Evolutionary conservation across 2,113 vertebrate species (phyloP).

Genomic region (Thermophis baileyi): DNA sequence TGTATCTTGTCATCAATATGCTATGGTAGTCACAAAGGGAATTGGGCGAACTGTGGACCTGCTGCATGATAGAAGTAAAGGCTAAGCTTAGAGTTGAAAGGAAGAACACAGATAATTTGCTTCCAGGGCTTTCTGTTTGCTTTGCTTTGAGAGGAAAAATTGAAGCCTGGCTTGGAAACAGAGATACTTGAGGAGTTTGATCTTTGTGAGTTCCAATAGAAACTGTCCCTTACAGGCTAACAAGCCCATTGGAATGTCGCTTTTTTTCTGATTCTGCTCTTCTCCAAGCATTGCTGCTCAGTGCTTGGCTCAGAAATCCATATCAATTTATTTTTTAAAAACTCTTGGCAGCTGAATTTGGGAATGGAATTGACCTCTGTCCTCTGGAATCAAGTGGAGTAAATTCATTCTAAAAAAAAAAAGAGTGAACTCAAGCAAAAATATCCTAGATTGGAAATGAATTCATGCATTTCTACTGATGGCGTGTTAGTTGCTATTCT

Average conservation of each 20-base stretch:
- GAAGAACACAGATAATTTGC: no score
- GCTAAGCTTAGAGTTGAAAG: background rate
- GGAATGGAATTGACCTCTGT: background rate
- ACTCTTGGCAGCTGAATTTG: background rate
- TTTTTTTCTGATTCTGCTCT: background rate
- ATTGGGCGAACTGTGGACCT: background rate
- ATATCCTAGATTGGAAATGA: background rate
- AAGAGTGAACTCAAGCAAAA: background rate
- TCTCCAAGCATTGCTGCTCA: background rate
- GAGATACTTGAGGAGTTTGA: background rate
- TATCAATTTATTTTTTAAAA: background rate
- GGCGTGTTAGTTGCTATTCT: background rate
- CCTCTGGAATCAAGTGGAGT: background rate
- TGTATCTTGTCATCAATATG: background rate
- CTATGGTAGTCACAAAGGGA: background rate
- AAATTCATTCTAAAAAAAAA: background rate
- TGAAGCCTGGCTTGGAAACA: background rate
- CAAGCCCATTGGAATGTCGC: background rate
- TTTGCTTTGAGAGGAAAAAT: background rate
- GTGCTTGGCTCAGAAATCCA: background rate
- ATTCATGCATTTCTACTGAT: background rate
- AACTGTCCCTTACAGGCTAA: background rate
- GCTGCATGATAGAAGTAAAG: background rate
- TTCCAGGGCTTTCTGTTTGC: background rate
- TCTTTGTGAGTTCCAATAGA: background rate